These are phyloP conservation scores for Delphinapterus leucas DNA, from an alignment of 2,113 vertebrate genomes.

Conservation along the genomic window DNA sequence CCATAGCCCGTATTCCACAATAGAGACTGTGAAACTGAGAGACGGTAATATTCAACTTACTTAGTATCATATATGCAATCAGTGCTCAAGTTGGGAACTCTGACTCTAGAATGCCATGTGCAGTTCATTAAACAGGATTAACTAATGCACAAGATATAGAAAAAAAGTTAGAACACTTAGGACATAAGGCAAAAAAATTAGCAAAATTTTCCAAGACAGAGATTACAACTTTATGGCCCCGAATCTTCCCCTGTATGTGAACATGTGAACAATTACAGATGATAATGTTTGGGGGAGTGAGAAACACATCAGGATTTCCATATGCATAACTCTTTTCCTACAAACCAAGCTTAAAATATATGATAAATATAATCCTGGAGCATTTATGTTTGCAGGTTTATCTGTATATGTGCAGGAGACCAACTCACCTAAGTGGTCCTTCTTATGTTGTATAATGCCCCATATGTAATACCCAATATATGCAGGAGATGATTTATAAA, in stretches of 20 bases:
- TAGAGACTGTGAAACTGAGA: neutral
- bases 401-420: neutral
- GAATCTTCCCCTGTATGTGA: neutral
- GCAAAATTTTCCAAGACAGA: neutral
- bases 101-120: neutral
- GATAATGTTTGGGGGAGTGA: neutral
- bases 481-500: neutral
- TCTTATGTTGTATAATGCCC: neutral
- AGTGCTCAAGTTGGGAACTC: neutral
- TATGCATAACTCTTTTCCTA: neutral
- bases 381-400: neutral
- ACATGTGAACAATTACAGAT: neutral
- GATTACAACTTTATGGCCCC: neutral
- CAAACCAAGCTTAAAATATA: neutral
- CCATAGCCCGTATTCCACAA: neutral
- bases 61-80: neutral
- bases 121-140: neutral
- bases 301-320: neutral
- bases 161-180: neutral
- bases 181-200: neutral
- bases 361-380: neutral
- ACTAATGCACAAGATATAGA: neutral
- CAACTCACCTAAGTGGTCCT: neutral
- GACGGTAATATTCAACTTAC: neutral
- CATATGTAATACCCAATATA: too few species aligned